Conservation (phyloP, 2,113 vertebrate species). For the Oncorhynchus mykiss region DNA sequence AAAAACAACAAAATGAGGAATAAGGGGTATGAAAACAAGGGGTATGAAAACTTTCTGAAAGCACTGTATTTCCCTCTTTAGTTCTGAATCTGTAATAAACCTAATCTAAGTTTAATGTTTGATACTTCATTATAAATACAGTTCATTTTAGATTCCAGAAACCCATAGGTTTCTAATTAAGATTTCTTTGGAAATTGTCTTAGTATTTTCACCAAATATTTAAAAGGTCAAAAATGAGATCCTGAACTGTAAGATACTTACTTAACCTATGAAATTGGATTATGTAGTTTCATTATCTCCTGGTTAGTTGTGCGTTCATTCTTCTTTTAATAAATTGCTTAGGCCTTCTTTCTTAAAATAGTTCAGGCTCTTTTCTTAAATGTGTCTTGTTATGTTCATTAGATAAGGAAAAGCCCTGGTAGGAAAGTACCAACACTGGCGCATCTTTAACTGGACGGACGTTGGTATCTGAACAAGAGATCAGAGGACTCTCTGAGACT, state of each 20-base stretch:
- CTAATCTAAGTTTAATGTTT: no score
- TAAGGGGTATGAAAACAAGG: no score
- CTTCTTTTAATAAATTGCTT: not conserved
- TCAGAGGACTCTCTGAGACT: constrained; percentile 1
- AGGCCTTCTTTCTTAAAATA: not conserved
- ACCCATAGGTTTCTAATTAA: no score
- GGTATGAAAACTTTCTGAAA: no score
- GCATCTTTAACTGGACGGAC: constrained; percentile 9
- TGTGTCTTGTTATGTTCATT: not conserved
- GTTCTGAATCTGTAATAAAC: no score
- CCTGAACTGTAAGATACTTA: not conserved
- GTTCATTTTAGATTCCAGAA: no score
- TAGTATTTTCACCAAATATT: not conserved
- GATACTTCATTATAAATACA: no score
- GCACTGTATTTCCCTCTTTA: no score
- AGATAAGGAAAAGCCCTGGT: not conserved
- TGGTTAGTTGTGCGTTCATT: not conserved
- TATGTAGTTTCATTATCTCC: not conserved
- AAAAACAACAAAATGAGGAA: no score
- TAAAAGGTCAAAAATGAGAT: not conserved
- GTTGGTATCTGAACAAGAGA: not conserved
- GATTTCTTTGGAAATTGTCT: no score
- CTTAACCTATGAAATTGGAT: no score
- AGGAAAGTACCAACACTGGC: not conserved
- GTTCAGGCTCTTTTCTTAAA: not conserved